Base-by-base conservation (phyloP, 2,113 vertebrate species). In the Thinocorus orbignyianus region DNA sequence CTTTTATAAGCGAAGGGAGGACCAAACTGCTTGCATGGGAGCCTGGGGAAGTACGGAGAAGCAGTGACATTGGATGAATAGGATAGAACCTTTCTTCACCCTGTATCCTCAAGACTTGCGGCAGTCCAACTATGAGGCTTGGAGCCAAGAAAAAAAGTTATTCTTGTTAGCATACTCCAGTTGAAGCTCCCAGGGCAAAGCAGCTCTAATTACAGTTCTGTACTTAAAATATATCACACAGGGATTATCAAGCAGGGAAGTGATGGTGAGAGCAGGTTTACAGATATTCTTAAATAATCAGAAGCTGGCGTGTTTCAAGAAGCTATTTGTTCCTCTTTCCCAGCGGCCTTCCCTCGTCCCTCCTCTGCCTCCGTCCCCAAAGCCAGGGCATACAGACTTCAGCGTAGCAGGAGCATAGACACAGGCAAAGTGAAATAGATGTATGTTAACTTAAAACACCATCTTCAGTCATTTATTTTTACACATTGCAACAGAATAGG, bases 221-320 rank as follows among this genome's bases (percentile, higher is more conserved):
- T 76, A 73, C 68, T 92, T 92, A 37, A 79, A 88, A 81, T 84
- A 76, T 8, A 87, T 44, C 81, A 69, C 79, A 73, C 18, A 61
- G 79, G 71, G 74, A 88, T 88, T 95, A 76, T 76, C 92, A 78
- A 83, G 83, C 80, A 88, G 88, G 69, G 73, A 81, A 93, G 87
- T 65, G 76, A 76, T 95, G 79, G 86, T 70, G 89, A 74, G 79
- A 92, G 57, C 74, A 90, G 62, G 78, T 65, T 65, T 93, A 92
- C 58, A 84, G 88, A 90, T 93, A 86, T 12, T 85, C 81, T 92
- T 95, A 90, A 42, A 60, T 92, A 95, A 95, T 90, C 41, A 93
- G 82, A 90, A 90, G 66, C 48, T 39, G 73, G 26, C 35, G 9
- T 95, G 72, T 95, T 90, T 95, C 92, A 88, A 95, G 88, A 58